Evolutionary conservation across 1,140 invertebrate species (phyloP).

Genomic region (Penaeus indicus): DNA sequence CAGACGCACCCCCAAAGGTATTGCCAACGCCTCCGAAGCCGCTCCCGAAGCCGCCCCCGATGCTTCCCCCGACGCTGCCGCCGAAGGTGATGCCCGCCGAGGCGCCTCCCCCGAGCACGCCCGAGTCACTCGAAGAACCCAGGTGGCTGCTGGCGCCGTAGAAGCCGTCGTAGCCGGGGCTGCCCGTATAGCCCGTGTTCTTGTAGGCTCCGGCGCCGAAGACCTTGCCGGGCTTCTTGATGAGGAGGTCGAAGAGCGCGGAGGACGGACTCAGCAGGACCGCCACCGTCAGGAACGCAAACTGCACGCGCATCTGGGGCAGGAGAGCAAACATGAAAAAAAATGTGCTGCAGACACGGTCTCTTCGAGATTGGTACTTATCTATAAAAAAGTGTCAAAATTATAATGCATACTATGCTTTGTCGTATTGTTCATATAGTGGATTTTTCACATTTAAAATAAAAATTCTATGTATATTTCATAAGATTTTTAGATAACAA

Average conservation of each 20-base stretch:
- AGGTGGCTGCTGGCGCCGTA: background rate
- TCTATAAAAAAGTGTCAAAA: background rate
- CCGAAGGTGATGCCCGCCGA: background rate
- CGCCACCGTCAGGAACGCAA: background rate
- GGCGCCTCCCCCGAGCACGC: background rate
- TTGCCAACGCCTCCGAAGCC: background rate
- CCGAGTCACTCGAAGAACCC: background rate
- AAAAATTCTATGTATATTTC: too few species aligned
- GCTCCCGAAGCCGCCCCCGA: background rate
- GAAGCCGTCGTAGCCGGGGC: background rate
- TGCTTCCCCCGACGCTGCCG: background rate
- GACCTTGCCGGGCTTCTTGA: conserved; percentile 9
- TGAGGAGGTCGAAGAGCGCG: conserved; percentile 7
- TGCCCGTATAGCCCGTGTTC: background rate
- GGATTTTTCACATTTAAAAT: too few species aligned
- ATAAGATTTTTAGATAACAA: too few species aligned
- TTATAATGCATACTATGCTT: too few species aligned
- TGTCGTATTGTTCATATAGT: too few species aligned
- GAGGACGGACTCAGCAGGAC: background rate
- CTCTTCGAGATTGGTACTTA: background rate
- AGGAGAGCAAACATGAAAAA: background rate
- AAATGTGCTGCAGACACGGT: background rate
- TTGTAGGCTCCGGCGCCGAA: background rate
- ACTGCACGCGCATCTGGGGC: background rate
- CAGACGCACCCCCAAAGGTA: background rate